phyloP scores from a whole-genome alignment of 2,797 vertebrate genomes.

The Gambusia yucatana region DNA sequence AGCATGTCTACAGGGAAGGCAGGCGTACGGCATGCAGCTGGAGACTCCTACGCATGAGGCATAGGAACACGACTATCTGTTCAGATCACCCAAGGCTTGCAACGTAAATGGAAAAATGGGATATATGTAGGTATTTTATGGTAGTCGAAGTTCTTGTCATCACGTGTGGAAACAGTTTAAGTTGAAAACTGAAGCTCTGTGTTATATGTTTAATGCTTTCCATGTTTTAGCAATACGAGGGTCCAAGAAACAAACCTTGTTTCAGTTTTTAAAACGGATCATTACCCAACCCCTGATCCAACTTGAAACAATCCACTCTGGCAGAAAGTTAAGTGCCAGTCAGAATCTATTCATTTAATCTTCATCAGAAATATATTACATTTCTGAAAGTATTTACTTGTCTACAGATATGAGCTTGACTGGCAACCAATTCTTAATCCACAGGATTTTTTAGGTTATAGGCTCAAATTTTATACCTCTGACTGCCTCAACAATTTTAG shows the following conservation, averaged over 20 bases:
- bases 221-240: background rate
- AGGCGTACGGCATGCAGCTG: slow-evolving; percentile 69
- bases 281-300: background rate
- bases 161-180: slow-evolving; percentile 13
- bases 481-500: background rate
- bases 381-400: background rate
- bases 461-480: background rate
- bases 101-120: slow-evolving; percentile 45
- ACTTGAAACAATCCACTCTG: background rate
- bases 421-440: background rate
- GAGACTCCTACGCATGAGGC: slow-evolving; percentile 66
- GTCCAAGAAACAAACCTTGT: background rate
- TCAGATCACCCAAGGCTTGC: slow-evolving; percentile 58
- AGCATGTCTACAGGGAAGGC: slow-evolving; percentile 74
- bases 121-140: slow-evolving; percentile 39
- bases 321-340: background rate
- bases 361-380: background rate
- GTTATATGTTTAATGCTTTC: background rate
- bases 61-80: slow-evolving; percentile 39
- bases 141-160: slow-evolving; percentile 31
- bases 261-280: background rate
- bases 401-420: background rate
- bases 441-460: background rate
- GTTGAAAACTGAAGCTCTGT: background rate
- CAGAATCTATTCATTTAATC: background rate